phyloP scores from a whole-genome alignment of 1,140 invertebrate species.

The Drosophila parvula region DNA sequence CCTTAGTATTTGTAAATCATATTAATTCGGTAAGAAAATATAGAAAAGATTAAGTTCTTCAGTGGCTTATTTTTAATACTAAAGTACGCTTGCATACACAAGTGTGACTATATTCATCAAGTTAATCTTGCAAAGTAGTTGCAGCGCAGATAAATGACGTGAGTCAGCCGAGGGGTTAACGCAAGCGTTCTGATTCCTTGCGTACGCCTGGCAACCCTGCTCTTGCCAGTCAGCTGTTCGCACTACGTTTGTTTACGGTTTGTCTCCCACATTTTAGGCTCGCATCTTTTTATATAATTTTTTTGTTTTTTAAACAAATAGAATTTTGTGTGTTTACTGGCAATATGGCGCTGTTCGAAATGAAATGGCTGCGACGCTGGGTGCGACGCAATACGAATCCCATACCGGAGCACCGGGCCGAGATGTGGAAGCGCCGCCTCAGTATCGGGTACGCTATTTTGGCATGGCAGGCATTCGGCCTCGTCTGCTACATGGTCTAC shows the following conservation, averaged over 20 bases:
- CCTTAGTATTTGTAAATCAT: too few species aligned
- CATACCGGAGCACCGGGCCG: constrained; percentile 86
- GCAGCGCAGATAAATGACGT: neutral
- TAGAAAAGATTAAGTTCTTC: too few species aligned
- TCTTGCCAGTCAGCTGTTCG: constrained; percentile 6
- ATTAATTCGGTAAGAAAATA: too few species aligned
- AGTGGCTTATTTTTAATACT: too few species aligned
- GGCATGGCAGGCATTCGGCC: constrained; percentile 88
- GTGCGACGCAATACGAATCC: constrained; percentile 87
- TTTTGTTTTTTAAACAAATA: neutral
- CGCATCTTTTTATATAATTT: constrained; percentile 40
- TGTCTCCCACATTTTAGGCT: neutral
- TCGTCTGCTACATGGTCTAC: constrained; percentile 86
- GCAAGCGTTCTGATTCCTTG: too few species aligned
- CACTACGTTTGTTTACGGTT: constrained; percentile 38
- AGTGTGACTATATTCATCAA: neutral
- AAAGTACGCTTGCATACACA: too few species aligned
- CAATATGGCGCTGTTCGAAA: constrained; percentile 74
- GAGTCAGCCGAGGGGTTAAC: neutral
- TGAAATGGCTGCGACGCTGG: constrained; percentile 85
- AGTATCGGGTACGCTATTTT: constrained; percentile 86
- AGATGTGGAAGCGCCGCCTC: constrained; percentile 86
- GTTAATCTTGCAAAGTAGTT: neutral
- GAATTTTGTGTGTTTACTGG: neutral
- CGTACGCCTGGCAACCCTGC: neutral